phyloP scores from a whole-genome alignment of 2,113 vertebrate species.

The Chamaea fasciata region DNA sequence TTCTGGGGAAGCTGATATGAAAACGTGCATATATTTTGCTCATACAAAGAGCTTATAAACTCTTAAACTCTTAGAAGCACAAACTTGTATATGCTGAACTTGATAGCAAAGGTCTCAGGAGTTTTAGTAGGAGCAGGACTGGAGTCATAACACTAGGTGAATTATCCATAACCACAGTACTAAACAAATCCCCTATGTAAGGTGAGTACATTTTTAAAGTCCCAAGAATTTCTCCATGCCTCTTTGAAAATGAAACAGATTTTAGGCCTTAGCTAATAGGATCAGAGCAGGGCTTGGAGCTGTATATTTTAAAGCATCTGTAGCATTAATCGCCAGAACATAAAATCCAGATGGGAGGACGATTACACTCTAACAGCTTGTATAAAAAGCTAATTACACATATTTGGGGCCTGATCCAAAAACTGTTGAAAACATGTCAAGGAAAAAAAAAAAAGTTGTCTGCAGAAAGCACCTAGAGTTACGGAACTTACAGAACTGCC shows the following conservation, averaged over 20 bases:
- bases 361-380: not conserved
- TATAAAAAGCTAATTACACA: not conserved
- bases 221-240: not conserved
- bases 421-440: not conserved
- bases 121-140: not conserved
- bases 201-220: not conserved
- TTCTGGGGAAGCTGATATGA: not conserved
- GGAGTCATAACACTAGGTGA: not conserved
- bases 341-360: slow-evolving; percentile 1
- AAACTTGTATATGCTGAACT: not conserved
- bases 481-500: not conserved
- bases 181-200: not conserved
- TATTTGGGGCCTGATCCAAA: not conserved
- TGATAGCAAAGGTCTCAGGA: not conserved
- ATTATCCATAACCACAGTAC: not conserved
- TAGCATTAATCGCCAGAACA: not conserved
- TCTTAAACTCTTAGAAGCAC: too few species aligned
- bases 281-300: not conserved
- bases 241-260: not conserved
- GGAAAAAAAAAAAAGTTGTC: not conserved
- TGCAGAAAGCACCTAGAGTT: not conserved
- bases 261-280: not conserved
- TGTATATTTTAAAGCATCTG: not conserved
- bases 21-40: not conserved
- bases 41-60: too few species aligned